Conservation (phyloP, 2,113 vertebrate genomes). For the Prochilodus magdalenae region DNA sequence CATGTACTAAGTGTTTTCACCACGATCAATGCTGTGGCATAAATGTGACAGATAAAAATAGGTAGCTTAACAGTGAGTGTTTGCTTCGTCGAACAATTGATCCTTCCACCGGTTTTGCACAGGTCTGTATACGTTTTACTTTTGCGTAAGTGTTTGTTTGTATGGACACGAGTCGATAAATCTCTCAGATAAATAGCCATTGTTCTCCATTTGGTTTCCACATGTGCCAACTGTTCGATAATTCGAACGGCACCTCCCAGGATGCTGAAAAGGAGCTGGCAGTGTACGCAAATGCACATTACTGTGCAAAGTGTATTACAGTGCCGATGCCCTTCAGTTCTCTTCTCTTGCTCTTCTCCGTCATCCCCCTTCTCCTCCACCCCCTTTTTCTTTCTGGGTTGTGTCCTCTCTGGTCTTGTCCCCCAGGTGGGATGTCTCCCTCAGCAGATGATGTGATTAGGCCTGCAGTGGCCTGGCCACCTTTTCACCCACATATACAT, state of each 20-base stretch:
- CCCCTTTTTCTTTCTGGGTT: constrained; percentile 15
- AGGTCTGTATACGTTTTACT: neutral
- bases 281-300: neutral
- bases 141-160: neutral
- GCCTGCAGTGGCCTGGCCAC: constrained; percentile 50
- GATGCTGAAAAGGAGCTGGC: constrained; percentile 6
- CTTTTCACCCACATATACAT: constrained; percentile 59
- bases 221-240: neutral
- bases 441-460: constrained; percentile 58
- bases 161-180: neutral
- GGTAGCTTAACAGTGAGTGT: neutral
- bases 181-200: constrained; percentile 3
- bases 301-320: constrained; percentile 30
- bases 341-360: constrained; percentile 14
- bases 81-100: neutral
- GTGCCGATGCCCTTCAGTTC: constrained; percentile 40
- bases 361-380: neutral
- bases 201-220: neutral
- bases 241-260: neutral
- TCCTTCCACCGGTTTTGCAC: neutral
- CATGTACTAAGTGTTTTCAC: no score
- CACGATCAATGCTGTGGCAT: neutral
- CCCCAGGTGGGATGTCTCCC: constrained; percentile 50
- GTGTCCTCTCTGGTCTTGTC: constrained; percentile 46
- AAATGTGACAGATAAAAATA: neutral